A percentile compares a stretch with the other conserved stretches of the same genome.
Conservation (phyloP, 2,888 invertebrate genomes). For the Emmelina monodactyla region DNA sequence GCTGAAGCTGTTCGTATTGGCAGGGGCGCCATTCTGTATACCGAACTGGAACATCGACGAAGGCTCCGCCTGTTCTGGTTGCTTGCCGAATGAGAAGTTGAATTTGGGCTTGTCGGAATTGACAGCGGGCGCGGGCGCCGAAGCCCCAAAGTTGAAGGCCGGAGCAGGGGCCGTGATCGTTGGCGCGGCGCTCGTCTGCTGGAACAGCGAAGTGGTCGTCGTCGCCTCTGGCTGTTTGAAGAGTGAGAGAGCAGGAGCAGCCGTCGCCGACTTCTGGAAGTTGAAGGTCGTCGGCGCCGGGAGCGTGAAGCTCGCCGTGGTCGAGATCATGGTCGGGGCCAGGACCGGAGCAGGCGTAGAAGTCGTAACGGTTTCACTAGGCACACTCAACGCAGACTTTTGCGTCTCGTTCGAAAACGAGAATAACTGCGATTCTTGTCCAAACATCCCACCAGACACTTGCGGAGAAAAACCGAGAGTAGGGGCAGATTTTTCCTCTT, state of each 20-base stretch:
- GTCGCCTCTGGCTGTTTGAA: conserved; percentile 22
- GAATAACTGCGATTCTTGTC: conserved; percentile 12
- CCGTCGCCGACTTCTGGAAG: conserved; percentile 16
- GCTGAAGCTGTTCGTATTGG: background rate
- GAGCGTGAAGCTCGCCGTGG: conserved; percentile 2
- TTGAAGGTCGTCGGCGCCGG: conserved; percentile 5
- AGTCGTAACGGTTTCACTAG: conserved; percentile 17
- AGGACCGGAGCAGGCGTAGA: conserved; percentile 15
- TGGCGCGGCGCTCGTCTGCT: conserved; percentile 18
- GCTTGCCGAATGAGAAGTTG: conserved; percentile 32
- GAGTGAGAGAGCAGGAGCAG: conserved; percentile 18
- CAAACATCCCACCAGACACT: background rate
- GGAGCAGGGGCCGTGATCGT: conserved; percentile 18
- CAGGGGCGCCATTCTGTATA: background rate
- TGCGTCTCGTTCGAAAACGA: conserved; percentile 17
- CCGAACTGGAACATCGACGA: background rate
- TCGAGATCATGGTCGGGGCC: conserved; percentile 8
- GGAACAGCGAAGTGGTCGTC: conserved; percentile 21
- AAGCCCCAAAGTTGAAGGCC: conserved; percentile 33
- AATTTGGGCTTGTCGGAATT: conserved; percentile 33
- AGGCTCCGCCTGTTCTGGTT: background rate
- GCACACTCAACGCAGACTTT: conserved; percentile 19
- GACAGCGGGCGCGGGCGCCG: conserved; percentile 14
- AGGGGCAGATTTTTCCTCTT: background rate
- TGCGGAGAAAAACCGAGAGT: background rate